Conservation (phyloP, 2,888 invertebrate genomes). For the Drosophila leonis region DNA sequence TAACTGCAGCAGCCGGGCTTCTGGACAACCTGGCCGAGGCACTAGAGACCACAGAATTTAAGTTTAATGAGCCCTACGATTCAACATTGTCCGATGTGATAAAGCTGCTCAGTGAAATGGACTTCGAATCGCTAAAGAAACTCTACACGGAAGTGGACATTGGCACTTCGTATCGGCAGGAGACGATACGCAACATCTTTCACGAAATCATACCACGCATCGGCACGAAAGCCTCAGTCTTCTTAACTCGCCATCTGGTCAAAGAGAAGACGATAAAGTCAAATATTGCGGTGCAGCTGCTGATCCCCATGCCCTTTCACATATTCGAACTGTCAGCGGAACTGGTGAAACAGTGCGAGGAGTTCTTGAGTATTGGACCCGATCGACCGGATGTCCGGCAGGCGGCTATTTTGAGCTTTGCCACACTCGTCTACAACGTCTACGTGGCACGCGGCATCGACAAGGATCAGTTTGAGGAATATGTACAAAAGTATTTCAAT, state of each 20-base stretch:
- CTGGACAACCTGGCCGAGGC: constrained; percentile 84
- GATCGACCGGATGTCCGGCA: constrained; percentile 87
- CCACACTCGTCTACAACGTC: constrained; percentile 89
- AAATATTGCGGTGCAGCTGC: constrained; percentile 88
- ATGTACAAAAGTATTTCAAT: constrained; percentile 90
- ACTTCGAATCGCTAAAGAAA: constrained; percentile 84
- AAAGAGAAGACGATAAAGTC: constrained; percentile 88
- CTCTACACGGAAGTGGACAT: constrained; percentile 87
- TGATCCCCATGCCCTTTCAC: constrained; percentile 90
- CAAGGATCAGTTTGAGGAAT: constrained; percentile 89
- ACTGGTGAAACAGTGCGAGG: constrained; percentile 87
- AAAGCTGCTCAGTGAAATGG: constrained; percentile 83
- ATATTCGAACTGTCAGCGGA: constrained; percentile 87
- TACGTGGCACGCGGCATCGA: constrained; percentile 86
- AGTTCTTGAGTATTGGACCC: constrained; percentile 85
- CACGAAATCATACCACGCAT: constrained; percentile 90
- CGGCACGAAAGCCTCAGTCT: constrained; percentile 88
- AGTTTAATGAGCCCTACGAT: constrained; percentile 85
- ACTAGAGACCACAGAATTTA: constrained; percentile 84
- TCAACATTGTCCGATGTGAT: constrained; percentile 84
- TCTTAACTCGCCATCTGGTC: constrained; percentile 89
- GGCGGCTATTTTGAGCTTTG: constrained; percentile 90
- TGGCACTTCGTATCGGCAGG: constrained; percentile 91
- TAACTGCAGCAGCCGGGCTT: constrained; percentile 76
- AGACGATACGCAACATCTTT: constrained; percentile 91